These are phyloP conservation scores for Dendroctonus valens DNA, from an alignment of 1,140 invertebrate genomes.

Conservation along the genomic window DNA sequence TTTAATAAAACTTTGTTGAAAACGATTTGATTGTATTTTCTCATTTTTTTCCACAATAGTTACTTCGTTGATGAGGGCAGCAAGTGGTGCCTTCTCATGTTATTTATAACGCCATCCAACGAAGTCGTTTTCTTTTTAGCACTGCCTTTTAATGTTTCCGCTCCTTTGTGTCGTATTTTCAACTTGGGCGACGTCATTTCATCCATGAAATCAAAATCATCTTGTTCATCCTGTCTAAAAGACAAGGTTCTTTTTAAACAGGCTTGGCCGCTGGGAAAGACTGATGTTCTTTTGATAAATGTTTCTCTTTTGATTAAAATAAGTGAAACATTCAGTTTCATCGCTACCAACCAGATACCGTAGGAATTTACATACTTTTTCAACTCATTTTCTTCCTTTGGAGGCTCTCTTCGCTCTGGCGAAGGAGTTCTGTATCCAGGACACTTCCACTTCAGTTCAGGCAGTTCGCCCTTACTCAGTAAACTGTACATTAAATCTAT, in stretches of 20 bases:
- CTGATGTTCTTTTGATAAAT: background rate
- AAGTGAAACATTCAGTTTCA: background rate
- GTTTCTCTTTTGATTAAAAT: background rate
- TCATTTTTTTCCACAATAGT: too few species aligned
- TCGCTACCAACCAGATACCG: background rate
- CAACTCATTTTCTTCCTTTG: constrained; percentile 39
- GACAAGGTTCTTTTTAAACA: background rate
- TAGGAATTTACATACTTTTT: constrained; percentile 38
- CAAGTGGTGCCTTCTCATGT: constrained; percentile 65
- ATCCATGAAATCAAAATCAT: constrained; percentile 32
- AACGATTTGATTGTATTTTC: too few species aligned
- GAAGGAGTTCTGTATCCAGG: constrained; percentile 48
- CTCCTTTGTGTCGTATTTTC: constrained; percentile 59
- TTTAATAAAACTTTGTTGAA: too few species aligned
- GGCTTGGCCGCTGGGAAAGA: background rate
- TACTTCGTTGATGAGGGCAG: constrained; percentile 35
- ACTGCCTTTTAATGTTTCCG: constrained; percentile 65
- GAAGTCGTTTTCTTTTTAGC: constrained; percentile 76
- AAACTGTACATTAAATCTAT: constrained; percentile 45
- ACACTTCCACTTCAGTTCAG: constrained; percentile 47
- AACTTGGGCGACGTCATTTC: constrained; percentile 57
- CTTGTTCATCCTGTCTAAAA: constrained; percentile 56
- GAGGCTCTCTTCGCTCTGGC: constrained; percentile 41
- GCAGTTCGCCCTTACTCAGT: constrained; percentile 44
- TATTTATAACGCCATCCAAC: constrained; percentile 70